These are phyloP conservation scores for Eunapius fragilis DNA, from an alignment of 37 sponge, comb jelly and placozoan species.

Conservation along the genomic window DNA sequence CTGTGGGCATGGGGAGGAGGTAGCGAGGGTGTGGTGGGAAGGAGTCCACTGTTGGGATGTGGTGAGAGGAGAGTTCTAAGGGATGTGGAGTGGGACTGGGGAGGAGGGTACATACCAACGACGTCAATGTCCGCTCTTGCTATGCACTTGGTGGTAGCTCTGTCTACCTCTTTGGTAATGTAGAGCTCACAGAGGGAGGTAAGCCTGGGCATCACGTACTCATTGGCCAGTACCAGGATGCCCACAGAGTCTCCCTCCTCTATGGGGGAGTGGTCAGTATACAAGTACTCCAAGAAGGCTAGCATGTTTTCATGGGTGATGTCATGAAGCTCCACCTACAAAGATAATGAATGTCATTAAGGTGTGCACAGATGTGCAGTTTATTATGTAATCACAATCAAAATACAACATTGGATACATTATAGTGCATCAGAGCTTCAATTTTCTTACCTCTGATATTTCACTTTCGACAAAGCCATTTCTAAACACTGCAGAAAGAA, in stretches of 20 bases:
- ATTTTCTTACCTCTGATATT: slow-evolving; percentile 49
- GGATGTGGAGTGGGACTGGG: too few species aligned
- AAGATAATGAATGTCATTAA: too few species aligned
- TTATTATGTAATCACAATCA: too few species aligned
- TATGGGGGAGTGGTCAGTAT: slow-evolving; percentile 84
- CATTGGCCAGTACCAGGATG: slow-evolving; percentile 78
- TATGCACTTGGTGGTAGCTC: too few species aligned
- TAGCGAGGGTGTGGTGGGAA: too few species aligned
- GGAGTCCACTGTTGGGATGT: too few species aligned
- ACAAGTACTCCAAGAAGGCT: slow-evolving; percentile 85
- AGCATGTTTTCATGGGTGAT: slow-evolving; percentile 56
- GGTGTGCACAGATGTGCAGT: not conserved
- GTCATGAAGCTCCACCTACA: slow-evolving; percentile 68
- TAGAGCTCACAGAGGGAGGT: slow-evolving; percentile 84
- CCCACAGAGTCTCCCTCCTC: slow-evolving; percentile 73
- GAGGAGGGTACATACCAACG: slow-evolving; percentile 65
- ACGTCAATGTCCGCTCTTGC: too few species aligned
- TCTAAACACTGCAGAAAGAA: slow-evolving; percentile 83
- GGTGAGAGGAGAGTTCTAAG: too few species aligned
- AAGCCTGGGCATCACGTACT: slow-evolving; percentile 74
- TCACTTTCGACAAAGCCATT: slow-evolving; percentile 69
- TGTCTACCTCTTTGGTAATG: slow-evolving; percentile 80
- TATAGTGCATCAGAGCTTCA: too few species aligned
- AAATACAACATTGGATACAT: too few species aligned
- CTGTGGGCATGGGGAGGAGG: too few species aligned